These are phyloP conservation scores for Xenentodon cancila DNA, from an alignment of 2,797 vertebrate genomes.

Conservation along the genomic window DNA sequence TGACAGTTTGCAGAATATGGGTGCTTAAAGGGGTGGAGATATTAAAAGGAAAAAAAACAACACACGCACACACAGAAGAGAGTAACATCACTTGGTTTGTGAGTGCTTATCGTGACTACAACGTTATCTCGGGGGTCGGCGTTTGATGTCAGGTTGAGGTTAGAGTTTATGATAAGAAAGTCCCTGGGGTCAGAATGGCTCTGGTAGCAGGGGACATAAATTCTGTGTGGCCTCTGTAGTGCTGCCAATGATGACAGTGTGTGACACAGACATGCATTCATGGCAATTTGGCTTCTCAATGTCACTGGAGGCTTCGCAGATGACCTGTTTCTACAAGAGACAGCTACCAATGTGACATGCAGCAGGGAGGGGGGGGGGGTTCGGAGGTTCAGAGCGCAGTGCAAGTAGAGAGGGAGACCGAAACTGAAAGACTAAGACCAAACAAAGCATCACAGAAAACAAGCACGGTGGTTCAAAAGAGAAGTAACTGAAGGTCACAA, in stretches of 20 bases:
- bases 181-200: slow-evolving; percentile 77
- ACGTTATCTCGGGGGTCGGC: slow-evolving; percentile 75
- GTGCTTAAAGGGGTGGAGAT: background rate
- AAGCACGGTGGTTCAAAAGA: background rate
- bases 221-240: slow-evolving; percentile 75
- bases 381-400: slow-evolving; percentile 13
- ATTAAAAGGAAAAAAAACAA: background rate
- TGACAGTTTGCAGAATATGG: background rate
- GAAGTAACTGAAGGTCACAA: slow-evolving; percentile 39
- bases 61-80: background rate
- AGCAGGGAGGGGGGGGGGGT: slow-evolving; percentile 36
- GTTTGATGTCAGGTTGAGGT: slow-evolving; percentile 81
- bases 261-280: slow-evolving; percentile 60
- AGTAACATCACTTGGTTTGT: slow-evolving; percentile 39
- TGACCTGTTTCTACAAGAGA: slow-evolving; percentile 81
- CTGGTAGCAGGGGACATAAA: slow-evolving; percentile 79
- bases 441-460: slow-evolving; percentile 5
- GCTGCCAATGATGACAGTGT: slow-evolving; percentile 68
- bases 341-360: slow-evolving; percentile 58
- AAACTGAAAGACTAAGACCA: slow-evolving; percentile 21
- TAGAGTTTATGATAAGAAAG: slow-evolving; percentile 87
- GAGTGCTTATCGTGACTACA: slow-evolving; percentile 71
- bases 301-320: slow-evolving; percentile 77
- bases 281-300: slow-evolving; percentile 79
- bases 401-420: slow-evolving; percentile 9